Evolutionary conservation across 2,888 invertebrate genomes (phyloP).

Genomic region (Chromoteleia sp.): DNA sequence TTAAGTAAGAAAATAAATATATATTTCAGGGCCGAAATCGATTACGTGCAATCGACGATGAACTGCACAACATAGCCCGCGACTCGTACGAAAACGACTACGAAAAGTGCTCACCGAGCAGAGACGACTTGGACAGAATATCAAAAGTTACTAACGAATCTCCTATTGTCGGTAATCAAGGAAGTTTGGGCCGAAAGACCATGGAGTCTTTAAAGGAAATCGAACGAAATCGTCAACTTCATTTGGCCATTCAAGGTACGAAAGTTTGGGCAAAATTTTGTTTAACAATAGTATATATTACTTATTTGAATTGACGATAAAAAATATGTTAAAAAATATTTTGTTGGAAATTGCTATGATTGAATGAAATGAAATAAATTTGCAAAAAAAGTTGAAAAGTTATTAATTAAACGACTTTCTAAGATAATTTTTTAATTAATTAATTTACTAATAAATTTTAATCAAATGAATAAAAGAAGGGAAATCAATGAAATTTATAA

Average conservation of each 20-base stretch:
- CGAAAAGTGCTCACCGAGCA: constrained; percentile 88
- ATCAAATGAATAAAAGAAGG: no score
- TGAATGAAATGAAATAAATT: no score
- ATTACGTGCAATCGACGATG: constrained; percentile 88
- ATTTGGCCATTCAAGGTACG: constrained; percentile 93
- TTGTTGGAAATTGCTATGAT: no score
- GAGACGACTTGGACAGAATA: constrained; percentile 94
- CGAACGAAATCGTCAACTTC: constrained; percentile 93
- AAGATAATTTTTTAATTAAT: no score
- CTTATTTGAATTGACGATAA: no score
- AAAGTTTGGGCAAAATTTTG: neutral
- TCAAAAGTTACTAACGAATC: constrained; percentile 95
- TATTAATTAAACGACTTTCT: no score
- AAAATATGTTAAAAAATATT: no score
- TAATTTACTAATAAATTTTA: no score
- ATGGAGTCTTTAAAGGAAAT: constrained; percentile 95
- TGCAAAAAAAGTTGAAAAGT: no score
- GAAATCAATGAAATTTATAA: no score
- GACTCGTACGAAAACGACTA: constrained; percentile 78
- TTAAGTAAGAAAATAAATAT: constrained; percentile 14
- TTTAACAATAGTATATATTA: no score
- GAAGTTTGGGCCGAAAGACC: constrained; percentile 90
- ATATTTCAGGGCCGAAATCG: constrained; percentile 86
- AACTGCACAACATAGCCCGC: constrained; percentile 85
- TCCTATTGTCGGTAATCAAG: constrained; percentile 88